These are phyloP conservation scores for Merluccius polli DNA, from an alignment of 2,797 vertebrate species.

Conservation along the genomic window DNA sequence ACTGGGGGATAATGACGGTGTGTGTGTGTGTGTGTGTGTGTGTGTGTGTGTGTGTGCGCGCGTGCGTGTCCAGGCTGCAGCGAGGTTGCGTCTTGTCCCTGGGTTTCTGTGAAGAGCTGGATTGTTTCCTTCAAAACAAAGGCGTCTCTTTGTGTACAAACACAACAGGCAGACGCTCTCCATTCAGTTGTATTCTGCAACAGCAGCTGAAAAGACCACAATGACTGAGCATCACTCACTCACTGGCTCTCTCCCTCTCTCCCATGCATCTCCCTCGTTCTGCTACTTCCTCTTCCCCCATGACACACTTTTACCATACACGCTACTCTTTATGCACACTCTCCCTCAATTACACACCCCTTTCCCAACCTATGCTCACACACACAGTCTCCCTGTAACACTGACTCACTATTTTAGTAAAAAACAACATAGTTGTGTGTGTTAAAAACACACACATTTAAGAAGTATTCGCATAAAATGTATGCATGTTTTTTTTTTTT, in stretches of 20 bases:
- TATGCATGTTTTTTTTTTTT: no score
- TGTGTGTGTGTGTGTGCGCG: slow-evolving; percentile 40
- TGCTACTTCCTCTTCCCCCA: slow-evolving; percentile 21
- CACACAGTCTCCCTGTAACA: background rate
- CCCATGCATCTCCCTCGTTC: slow-evolving; percentile 28
- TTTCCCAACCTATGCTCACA: background rate
- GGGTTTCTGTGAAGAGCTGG: slow-evolving; percentile 61
- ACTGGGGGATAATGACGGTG: slow-evolving; percentile 37
- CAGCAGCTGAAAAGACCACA: slow-evolving; percentile 49
- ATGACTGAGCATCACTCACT: slow-evolving; percentile 32
- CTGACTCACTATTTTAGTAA: background rate
- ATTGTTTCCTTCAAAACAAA: slow-evolving; percentile 73
- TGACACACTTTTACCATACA: background rate
- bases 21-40: slow-evolving; percentile 27
- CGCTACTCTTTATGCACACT: background rate
- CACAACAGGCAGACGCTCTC: slow-evolving; percentile 64
- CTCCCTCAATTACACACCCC: background rate
- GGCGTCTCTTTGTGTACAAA: slow-evolving; percentile 66
- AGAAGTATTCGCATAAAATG: no score
- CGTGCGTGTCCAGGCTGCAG: slow-evolving; percentile 44
- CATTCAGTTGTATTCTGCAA: slow-evolving; percentile 40
- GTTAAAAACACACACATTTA: background rate
- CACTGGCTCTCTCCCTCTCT: slow-evolving; percentile 39
- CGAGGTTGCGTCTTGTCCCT: slow-evolving; percentile 50
- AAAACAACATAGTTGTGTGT: no score